Evolutionary conservation across 2,888 invertebrate genomes (phyloP), one percentile per base, ranked within the genome.

Genomic region (Anorthoa munda): DNA sequence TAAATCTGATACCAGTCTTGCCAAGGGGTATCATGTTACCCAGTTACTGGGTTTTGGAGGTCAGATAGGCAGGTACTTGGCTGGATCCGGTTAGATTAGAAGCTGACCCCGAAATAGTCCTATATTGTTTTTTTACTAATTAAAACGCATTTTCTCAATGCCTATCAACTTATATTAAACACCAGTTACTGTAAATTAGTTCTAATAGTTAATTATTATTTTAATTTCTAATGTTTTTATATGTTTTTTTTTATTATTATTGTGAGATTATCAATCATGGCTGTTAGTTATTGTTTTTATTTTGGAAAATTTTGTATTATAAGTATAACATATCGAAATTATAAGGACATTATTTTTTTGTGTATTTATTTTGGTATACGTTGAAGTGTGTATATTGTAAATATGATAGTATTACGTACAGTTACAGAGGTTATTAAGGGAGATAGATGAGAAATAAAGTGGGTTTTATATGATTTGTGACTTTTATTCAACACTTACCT

Each of bases 181-280:
- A 86, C 80, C 80, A 87, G 81, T 85, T 79, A 73, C 61, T 75
- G 31, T 77, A 85, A 85, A 79, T 75, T 75, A 82, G 67, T 72
- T 75, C 21, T 67, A 74, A 66, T 78, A 72, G 66, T 64, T 68
- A 84, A 72, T 72, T 58, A 74, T 58, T 50, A 55, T 66, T 45
- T 48, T 65, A 67, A 50, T 65, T 65, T 74, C 45, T 55, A 61
- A 48, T 77, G 66, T 60, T 59, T 64, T 48, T 51, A 63, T 71
- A 15, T 53, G 13, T 46, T 9, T 23, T 61, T 58, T 76, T 72
- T 53, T 81, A 82, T 69, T 75, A 73, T 85, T 84, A 83, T 77
- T 82, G 87, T 87, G 91, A 91, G 91, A 92, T 92, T 92, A 90
- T 85, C 77, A 89, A 89, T 84, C 77, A 88, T 90, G 91, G 91